These are phyloP conservation scores for Solenopsis fugax DNA, from an alignment of 1,140 invertebrate species.

Conservation along the genomic window DNA sequence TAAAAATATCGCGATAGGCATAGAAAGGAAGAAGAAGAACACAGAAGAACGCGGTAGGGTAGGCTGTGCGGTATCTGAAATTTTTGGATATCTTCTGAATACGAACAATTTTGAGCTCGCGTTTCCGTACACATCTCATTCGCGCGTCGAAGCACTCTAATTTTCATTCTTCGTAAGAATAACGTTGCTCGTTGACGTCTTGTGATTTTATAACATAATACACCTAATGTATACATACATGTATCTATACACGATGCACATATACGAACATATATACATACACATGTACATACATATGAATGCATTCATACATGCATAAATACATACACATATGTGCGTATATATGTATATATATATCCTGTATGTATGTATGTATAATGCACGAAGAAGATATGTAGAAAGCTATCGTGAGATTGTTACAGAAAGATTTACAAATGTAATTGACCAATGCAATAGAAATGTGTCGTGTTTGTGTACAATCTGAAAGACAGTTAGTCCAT, in stretches of 20 bases:
- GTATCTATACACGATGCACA: not conserved
- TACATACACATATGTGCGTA: not conserved
- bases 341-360: no score
- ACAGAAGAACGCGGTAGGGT: constrained; percentile 9
- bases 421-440: constrained; percentile 19
- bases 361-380: not conserved
- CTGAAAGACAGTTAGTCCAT: constrained; percentile 20
- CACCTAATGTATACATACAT: constrained; percentile 8
- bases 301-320: not conserved
- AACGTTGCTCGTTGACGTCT: constrained; percentile 45
- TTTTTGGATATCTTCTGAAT: constrained; percentile 44
- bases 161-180: constrained; percentile 12
- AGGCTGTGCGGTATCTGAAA: constrained; percentile 70
- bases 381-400: not conserved
- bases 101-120: constrained; percentile 38
- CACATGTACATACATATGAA: not conserved
- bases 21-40: not conserved
- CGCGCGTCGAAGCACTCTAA: constrained; percentile 24
- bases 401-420: not conserved
- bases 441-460: constrained; percentile 2
- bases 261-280: not conserved
- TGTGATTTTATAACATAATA: constrained; percentile 36
- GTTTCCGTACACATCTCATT: constrained; percentile 46
- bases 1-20: no score
- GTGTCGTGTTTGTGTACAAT: constrained; percentile 16